Evolutionary conservation across 2,797 vertebrate genomes (phyloP).

Genomic region (Psittacula echo): DNA sequence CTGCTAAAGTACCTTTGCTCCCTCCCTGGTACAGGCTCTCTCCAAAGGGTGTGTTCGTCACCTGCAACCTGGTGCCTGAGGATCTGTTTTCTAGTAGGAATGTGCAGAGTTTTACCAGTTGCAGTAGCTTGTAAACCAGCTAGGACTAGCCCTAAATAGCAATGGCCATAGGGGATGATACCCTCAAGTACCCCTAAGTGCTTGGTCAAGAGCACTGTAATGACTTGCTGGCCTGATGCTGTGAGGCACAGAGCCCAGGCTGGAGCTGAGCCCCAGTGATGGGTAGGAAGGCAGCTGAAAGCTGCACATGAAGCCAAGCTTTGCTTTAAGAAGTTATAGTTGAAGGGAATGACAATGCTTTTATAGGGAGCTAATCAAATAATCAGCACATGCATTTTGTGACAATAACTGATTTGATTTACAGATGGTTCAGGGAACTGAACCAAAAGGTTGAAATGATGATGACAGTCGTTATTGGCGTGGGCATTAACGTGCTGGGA

Average conservation of each 20-base stretch:
- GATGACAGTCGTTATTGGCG: neutral
- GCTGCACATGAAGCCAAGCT: neutral
- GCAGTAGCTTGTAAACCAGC: neutral
- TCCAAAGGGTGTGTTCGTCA: neutral
- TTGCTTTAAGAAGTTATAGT: neutral
- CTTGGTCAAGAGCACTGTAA: rapidly evolving
- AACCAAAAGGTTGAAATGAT: neutral
- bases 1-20: neutral
- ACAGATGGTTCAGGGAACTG: neutral
- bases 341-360: neutral
- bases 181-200: rapidly evolving
- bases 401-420: neutral
- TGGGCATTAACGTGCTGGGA: neutral
- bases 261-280: neutral
- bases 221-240: rapidly evolving
- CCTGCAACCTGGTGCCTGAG: neutral
- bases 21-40: rapidly evolving
- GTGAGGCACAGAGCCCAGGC: rapidly evolving
- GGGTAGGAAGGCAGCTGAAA: neutral
- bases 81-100: neutral
- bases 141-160: neutral
- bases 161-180: neutral
- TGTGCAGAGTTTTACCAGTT: neutral
- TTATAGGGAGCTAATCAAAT: neutral
- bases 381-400: neutral